These are phyloP conservation scores for Hyperoodon ampullatus DNA, from an alignment of 2,113 vertebrate genomes.

Conservation along the genomic window DNA sequence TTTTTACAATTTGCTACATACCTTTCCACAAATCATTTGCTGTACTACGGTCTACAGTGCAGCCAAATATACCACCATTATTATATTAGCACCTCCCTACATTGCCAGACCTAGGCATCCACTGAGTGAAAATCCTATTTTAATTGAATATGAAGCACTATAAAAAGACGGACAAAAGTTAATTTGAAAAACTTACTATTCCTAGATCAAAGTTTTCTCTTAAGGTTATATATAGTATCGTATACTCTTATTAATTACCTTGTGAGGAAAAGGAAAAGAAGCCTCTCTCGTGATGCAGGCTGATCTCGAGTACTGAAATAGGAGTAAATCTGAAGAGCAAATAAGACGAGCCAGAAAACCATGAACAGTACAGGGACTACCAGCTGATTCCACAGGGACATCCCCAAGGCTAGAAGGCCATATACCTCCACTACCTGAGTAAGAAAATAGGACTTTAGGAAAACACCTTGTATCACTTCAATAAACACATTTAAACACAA, in stretches of 20 bases:
- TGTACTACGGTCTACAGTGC: neutral
- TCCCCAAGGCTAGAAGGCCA: constrained; percentile 95
- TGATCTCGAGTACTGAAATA: constrained; percentile 98
- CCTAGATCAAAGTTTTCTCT: neutral
- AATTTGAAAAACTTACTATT: neutral
- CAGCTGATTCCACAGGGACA: constrained; percentile 99
- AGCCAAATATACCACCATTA: neutral
- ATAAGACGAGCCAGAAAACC: constrained; percentile 99
- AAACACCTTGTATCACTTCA: neutral
- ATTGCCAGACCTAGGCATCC: neutral
- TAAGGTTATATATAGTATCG: neutral
- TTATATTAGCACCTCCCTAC: neutral
- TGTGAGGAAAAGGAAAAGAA: constrained; percentile 98
- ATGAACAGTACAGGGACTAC: constrained; percentile 98
- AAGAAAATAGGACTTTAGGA: constrained; percentile 44
- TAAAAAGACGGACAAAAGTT: neutral
- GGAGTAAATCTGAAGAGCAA: constrained; percentile 98
- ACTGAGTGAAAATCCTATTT: neutral
- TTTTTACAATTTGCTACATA: neutral
- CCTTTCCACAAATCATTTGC: neutral
- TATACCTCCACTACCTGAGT: constrained; percentile 97
- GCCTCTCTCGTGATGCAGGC: constrained; percentile 95
- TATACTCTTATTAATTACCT: constrained; percentile 85
- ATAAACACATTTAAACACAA: neutral
- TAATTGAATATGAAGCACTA: neutral